A percentile compares a stretch with the other conserved stretches of the same genome.
phyloP scores from a whole-genome alignment of 2,888 invertebrate species.

The Tachina fera region DNA sequence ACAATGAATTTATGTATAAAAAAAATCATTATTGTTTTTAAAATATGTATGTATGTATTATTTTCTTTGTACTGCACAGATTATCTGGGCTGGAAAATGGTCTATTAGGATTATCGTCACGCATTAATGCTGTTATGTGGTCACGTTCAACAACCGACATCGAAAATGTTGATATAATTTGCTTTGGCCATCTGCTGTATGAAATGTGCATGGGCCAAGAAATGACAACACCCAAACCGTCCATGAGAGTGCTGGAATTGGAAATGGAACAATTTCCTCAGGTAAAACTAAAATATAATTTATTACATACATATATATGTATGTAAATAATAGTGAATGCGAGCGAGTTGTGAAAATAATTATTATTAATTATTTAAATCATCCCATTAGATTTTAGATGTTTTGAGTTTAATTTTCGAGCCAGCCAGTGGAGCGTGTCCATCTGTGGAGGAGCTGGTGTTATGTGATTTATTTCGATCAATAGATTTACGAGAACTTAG shows the following conservation, averaged over 20 bases:
- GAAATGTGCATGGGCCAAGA: constrained; percentile 96
- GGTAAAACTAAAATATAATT: constrained; percentile 83
- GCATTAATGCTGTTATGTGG: constrained; percentile 85
- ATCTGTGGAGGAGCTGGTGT: constrained; percentile 90
- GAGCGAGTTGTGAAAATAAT: neutral
- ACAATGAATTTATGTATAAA: constrained; percentile 7
- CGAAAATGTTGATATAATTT: constrained; percentile 86
- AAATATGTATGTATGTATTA: constrained; percentile 5
- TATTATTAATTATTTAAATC: neutral
- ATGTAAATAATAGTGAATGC: too few relatives aligned
- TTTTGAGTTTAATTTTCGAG: constrained; percentile 91
- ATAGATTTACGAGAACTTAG: constrained; percentile 94
- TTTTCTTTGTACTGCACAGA: constrained; percentile 81
- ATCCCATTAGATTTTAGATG: constrained; percentile 87
- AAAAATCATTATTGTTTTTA: neutral
- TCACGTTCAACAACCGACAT: constrained; percentile 83
- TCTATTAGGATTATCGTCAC: constrained; percentile 87
- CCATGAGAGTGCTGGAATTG: constrained; percentile 88
- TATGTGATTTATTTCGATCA: constrained; percentile 93
- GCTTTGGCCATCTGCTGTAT: constrained; percentile 93
- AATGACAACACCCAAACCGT: constrained; percentile 89
- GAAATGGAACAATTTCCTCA: constrained; percentile 89
- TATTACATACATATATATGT: neutral
- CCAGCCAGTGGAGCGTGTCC: constrained; percentile 87
- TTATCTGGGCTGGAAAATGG: constrained; percentile 94